A percentile compares a stretch with the other conserved stretches of the same genome.
These are phyloP conservation scores for Turritopsis rubra DNA, from an alignment of 30 jellyfish, hydroid and myxozoan genomes.

Conservation along the genomic window DNA sequence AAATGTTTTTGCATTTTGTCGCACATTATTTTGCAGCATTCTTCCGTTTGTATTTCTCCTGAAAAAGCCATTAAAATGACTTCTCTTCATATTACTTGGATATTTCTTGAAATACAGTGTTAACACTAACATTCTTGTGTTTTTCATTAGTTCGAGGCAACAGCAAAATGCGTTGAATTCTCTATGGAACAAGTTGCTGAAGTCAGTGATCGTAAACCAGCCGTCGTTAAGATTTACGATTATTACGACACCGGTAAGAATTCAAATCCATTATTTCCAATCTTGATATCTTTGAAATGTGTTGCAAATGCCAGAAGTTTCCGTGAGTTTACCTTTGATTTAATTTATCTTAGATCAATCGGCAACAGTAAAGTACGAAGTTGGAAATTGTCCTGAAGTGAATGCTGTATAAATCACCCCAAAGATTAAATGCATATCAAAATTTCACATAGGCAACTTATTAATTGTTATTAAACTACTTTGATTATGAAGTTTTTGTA, in stretches of 20 bases:
- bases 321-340: background rate
- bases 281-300: background rate
- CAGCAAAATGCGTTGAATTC: slow-evolving; percentile 8
- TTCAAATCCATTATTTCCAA: background rate
- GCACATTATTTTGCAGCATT: background rate
- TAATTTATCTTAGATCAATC: background rate
- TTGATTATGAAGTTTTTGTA: no score
- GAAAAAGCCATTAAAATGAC: background rate
- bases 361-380: slow-evolving; percentile 19
- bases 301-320: background rate
- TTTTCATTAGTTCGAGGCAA: background rate
- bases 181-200: slow-evolving; percentile 15
- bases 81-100: no score
- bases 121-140: no score
- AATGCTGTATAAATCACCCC: slow-evolving; percentile 1
- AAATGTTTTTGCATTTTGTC: background rate
- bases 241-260: slow-evolving; percentile 21
- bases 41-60: background rate
- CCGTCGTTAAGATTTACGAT: slow-evolving; percentile 4
- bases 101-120: no score
- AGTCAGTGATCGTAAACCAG: slow-evolving; percentile 20
- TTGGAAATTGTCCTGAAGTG: slow-evolving; percentile 19
- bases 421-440: no score
- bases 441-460: no score
- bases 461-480: no score